phyloP scores from a whole-genome alignment of 2,797 vertebrate genomes.

The Etheostoma perlongum region DNA sequence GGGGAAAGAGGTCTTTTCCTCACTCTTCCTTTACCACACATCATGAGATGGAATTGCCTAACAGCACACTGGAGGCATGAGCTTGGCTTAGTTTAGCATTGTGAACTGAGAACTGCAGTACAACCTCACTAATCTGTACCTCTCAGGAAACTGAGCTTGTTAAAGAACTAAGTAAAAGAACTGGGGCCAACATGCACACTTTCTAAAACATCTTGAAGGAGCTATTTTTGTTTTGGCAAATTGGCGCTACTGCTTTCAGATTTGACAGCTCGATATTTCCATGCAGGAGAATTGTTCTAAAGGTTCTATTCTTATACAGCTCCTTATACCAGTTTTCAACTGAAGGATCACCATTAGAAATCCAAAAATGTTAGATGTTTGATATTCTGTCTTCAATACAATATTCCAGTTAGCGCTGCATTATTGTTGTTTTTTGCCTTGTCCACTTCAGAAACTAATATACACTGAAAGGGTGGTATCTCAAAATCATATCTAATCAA shows the following conservation, averaged over 20 bases:
- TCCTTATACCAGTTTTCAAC: neutral
- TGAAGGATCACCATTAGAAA: neutral
- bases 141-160: conserved; percentile 35
- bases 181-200: conserved; percentile 6
- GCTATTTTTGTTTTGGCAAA: conserved; percentile 7
- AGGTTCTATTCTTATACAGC: neutral
- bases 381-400: neutral
- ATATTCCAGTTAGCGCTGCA: neutral
- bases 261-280: neutral
- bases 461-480: neutral
- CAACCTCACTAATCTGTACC: conserved; percentile 36
- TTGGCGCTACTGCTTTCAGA: neutral
- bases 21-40: conserved; percentile 56
- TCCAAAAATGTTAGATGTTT: neutral
- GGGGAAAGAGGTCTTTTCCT: conserved; percentile 56
- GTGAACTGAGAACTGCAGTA: conserved; percentile 47
- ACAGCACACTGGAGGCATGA: conserved; percentile 59
- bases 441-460: neutral
- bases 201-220: conserved; percentile 20
- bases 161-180: conserved; percentile 13
- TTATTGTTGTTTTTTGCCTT: neutral
- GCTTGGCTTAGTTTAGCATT: conserved; percentile 57
- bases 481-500: neutral
- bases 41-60: conserved; percentile 61
- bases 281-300: neutral